Evolutionary conservation across 2,113 vertebrate species (phyloP), one percentile per base, ranked within the genome.

Genomic region (Oryzias woworae): DNA sequence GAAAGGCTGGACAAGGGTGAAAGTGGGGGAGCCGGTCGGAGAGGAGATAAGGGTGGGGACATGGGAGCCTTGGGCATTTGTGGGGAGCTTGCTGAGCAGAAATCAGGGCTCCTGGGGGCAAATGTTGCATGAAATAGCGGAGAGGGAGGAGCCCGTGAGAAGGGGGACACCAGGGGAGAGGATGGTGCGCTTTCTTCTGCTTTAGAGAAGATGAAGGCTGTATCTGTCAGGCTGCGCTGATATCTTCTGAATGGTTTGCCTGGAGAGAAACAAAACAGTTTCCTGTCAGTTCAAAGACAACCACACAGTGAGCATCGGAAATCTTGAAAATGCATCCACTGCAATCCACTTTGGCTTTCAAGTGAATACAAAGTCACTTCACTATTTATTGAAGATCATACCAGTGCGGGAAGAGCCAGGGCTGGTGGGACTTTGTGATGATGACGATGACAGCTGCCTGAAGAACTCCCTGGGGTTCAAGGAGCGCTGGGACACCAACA

Each of bases 181-280:
- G 64, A 36, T 12, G 89, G 61, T 3, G 71, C 43, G 56, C 57
- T 75, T 16, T 84, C 78, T 12, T 92, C 91, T 1, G 89, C 77
- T 62, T 78, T 91, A 20, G 88, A 75, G 68, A 95, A 95, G 84
- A 94, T 93, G 80, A 92, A 94, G 45, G 93, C 93, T 0, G 93
- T 92, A 75, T 95, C 93, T 4, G 94, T 95, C 74, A 95, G 86
- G 84, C 94, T 95, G 82, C 94, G 92, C 78, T 94, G 93, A 89
- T 94, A 92, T 64, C 92, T 90, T 46, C 92, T 88, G 73, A 92
- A 91, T 0, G 92, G 90, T 71, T 89, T 89, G 50, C 90, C 93
- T 94, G 85, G 12, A 58, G 50, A 50, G 50, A 24, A 50, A 49
- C 41, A 64, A 20, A 70, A 46, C 3, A 44, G 60, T 36, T 52